Base-by-base conservation (phyloP, 2,113 vertebrate species). In the Probosciger aterrimus region DNA sequence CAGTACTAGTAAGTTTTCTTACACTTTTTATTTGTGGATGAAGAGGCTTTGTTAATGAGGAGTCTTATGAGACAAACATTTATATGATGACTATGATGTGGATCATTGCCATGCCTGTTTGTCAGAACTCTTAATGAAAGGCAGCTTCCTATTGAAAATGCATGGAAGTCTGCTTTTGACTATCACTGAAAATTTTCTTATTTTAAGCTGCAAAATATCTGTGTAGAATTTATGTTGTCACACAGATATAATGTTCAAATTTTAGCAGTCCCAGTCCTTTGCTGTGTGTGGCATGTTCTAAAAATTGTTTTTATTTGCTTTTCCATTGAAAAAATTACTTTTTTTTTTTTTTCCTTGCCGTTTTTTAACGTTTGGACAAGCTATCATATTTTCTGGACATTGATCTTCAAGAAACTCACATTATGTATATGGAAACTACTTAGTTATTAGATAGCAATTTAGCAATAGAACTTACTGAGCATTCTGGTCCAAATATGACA, bases 101-200 rank as follows among this genome's bases (percentile, higher is more conserved):
- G 53, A 97, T 81, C 86, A 55, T 75, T 95, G 44, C 22, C 31
- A 55, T 37, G 28, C 14, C 73, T 94, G 55, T 85, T 92, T 93
- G 64, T 86, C 85, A 25, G 87, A 89, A 41, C 19, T 84, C 65
- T 82, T 86, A 93, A 87, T 63, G 82, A 96, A 94, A 96, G 23
- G 27, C 67, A 89, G 41, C 10, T 93, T 92, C 50, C 30, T 46
- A 82, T 65, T 91, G 60, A 41, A 76, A 35, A 81, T 65, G 30
- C 1, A 0, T 70, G 15, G 60, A 71, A 95, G n/a, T 55, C 53
- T 91, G 44, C 52, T 86, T 93, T 88, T 80, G 28, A 43, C 47
- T 52, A 41, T 79, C 73, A 82, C 19, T 59, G 57, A 64, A 10
- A 41, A 18, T 75, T 82, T 92, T 77, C 69, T 88, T 82, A 50